Evolutionary conservation across 35 echinoderm and acorn worm species (phyloP).

Genomic region (Anneissia japonica): DNA sequence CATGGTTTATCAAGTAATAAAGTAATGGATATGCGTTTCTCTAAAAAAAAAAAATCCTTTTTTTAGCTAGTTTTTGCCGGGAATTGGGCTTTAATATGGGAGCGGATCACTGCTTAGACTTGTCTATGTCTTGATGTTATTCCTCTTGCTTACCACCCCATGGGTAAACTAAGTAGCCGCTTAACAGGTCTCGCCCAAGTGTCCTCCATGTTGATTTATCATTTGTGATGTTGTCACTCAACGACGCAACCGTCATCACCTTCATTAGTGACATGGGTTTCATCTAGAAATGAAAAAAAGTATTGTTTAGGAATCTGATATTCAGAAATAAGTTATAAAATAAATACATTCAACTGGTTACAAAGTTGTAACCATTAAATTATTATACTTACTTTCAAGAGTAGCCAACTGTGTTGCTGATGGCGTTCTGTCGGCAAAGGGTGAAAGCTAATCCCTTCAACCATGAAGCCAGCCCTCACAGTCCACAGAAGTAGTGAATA

Average conservation of each 20-base stretch:
- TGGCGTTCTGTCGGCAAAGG: not conserved
- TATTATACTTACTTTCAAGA: not conserved
- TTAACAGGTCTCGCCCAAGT: not conserved
- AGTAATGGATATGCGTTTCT: too few species aligned
- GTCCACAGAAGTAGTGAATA: not conserved
- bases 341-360: too few species aligned
- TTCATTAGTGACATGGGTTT: not conserved
- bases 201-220: not conserved
- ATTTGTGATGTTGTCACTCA: not conserved
- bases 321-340: too few species aligned
- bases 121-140: too few species aligned
- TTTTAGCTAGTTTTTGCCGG: too few species aligned
- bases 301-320: too few species aligned
- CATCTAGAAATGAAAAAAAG: too few species aligned
- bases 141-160: not conserved
- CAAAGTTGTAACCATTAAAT: too few species aligned
- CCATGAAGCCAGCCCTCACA: not conserved
- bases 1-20: too few species aligned
- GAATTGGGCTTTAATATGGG: too few species aligned
- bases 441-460: not conserved
- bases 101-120: too few species aligned
- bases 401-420: not conserved
- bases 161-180: not conserved
- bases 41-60: too few species aligned
- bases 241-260: not conserved